A percentile compares a stretch with the other conserved stretches of the same genome.
Evolutionary conservation across 2,113 vertebrate species (phyloP).

Genomic region (Notothenia rossii): DNA sequence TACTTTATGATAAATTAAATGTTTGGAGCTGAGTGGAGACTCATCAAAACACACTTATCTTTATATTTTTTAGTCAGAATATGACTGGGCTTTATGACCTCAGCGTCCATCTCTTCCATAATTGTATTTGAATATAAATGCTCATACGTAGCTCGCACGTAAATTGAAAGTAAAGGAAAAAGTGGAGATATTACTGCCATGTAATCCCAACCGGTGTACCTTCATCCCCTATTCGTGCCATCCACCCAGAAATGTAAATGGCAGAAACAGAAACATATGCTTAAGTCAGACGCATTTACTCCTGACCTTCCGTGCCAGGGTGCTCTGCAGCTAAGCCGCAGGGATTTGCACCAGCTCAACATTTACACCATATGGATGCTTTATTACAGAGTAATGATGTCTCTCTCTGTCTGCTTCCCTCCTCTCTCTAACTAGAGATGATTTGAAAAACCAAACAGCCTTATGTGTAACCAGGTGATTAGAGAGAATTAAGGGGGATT

Average conservation of each 20-base stretch:
- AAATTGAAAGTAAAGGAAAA: not conserved
- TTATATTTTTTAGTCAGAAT: too few species aligned
- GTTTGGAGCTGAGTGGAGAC: not conserved
- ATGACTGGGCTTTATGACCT: too few species aligned
- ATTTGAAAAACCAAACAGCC: constrained; percentile 86
- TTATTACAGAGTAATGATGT: constrained; percentile 88
- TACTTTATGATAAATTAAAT: not conserved
- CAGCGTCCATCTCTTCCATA: not conserved
- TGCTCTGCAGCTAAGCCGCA: constrained; percentile 88
- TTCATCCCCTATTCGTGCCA: constrained; percentile 36
- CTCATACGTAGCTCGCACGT: not conserved
- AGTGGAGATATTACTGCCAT: too few species aligned
- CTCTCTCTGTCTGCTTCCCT: constrained; percentile 66
- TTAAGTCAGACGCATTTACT: constrained; percentile 87
- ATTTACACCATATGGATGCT: constrained; percentile 94
- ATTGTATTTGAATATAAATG: not conserved
- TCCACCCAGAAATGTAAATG: constrained; percentile 55
- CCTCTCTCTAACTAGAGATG: constrained; percentile 82
- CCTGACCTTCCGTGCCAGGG: constrained; percentile 86
- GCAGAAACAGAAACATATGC: constrained; percentile 85
- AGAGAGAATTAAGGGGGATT: constrained; percentile 81
- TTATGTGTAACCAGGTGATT: constrained; percentile 86
- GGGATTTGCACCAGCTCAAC: constrained; percentile 91
- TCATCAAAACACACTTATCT: too few species aligned
- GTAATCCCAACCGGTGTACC: not conserved